phyloP scores from a whole-genome alignment of 2,888 invertebrate species.

The Pheosia tremula region DNA sequence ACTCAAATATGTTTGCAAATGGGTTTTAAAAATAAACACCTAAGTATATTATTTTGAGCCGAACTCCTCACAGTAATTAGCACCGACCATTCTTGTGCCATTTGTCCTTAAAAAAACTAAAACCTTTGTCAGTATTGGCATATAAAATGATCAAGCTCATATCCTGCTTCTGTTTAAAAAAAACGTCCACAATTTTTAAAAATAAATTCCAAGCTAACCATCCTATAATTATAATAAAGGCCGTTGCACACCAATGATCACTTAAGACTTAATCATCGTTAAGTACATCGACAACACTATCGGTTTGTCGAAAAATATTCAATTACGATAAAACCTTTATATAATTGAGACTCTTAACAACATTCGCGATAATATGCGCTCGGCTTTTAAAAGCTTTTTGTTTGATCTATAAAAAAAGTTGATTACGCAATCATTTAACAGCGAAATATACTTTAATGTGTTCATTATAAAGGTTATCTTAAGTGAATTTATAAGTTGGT shows the following conservation, averaged over 20 bases:
- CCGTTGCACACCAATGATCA: constrained; percentile 39
- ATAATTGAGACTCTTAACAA: constrained; percentile 42
- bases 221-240: constrained; percentile 11
- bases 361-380: constrained; percentile 38
- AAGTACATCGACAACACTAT: constrained; percentile 34
- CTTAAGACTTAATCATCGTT: constrained; percentile 40
- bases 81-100: no score
- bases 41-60: no score
- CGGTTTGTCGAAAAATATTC: constrained; percentile 30
- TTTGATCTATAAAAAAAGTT: constrained; percentile 29
- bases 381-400: constrained; percentile 35
- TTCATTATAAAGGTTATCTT: constrained; percentile 20
- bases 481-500: constrained; percentile 16
- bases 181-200: not conserved
- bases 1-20: no score
- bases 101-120: no score
- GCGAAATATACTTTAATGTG: constrained; percentile 13
- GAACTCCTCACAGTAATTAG: no score
- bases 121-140: no score
- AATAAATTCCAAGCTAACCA: not conserved
- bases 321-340: constrained; percentile 42
- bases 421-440: constrained; percentile 8
- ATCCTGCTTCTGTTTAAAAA: not conserved
- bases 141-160: no score
- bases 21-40: no score